Evolutionary conservation across 2,113 vertebrate species (phyloP), one percentile per base, ranked within the genome.

Genomic region (Connochaetes taurinus): DNA sequence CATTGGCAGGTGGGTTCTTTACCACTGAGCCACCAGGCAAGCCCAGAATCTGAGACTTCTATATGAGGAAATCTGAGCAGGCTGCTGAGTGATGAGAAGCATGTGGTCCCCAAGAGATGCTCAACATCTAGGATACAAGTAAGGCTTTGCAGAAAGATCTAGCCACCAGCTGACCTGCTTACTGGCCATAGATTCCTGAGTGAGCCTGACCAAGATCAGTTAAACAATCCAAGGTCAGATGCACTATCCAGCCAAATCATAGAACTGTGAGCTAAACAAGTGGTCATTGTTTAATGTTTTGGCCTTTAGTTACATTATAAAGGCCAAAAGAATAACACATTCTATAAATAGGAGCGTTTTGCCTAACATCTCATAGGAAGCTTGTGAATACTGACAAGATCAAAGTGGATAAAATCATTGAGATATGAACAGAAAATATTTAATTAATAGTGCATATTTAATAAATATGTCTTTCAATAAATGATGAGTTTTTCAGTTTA

Each of bases 341-440:
- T 33, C 12, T 55, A 16, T 90, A 83, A 64, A 74, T 27, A 78
- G 43, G n/a, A 43, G 1, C 11, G 55, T 76, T 97, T 91, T 91
- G n/a, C 82, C 55, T 62, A 64, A 33, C 3, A 27, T 81, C 31
- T 90, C 80, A 78, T 64, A 55, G 5, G 9, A 88, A 87, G n/a
- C 60, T 33, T 83, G 16, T 50, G 53, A 84, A 64, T 92, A 40
- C 29, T 97, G 57, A 84, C 13, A 96, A 47, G n/a, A 40, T 83
- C 10, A 23, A 40, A 57, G 16, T 80, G 23, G 31, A 50, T 91
- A 58, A 90, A 21, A 83, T 82, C 7, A 21, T 57, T 64, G 13
- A 74, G 27, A 93, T 58, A 76, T 36, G n/a, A 90, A 12, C 60
- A 45, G 53, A 52, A 82, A 92, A 88, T 71, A 71, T 95, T 47